Conservation (phyloP, 2,113 vertebrate species). For the Oreochromis aureus region DNA sequence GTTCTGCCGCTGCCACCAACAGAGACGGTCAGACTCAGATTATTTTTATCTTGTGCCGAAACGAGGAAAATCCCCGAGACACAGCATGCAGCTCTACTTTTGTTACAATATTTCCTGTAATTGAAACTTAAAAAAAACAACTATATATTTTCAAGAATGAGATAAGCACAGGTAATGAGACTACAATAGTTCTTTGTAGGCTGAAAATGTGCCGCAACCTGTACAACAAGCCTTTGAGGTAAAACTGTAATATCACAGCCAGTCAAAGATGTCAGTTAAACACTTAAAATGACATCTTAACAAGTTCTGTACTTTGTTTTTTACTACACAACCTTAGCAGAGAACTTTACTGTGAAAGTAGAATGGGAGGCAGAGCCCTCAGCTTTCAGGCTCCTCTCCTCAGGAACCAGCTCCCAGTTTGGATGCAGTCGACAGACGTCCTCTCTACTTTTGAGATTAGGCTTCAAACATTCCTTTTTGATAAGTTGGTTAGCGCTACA, state of each 20-base stretch:
- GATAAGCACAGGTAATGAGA: background rate
- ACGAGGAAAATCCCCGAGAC: accelerated
- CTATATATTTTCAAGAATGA: background rate
- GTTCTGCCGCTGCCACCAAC: background rate
- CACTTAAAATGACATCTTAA: background rate
- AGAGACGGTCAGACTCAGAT: background rate
- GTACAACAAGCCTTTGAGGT: background rate
- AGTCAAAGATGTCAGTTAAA: background rate
- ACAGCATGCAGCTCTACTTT: background rate
- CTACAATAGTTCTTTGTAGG: background rate
- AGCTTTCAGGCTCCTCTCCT: background rate
- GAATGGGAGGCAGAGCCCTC: background rate
- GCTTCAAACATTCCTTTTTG: background rate
- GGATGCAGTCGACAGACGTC: background rate
- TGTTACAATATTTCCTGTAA: background rate
- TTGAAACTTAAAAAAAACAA: background rate
- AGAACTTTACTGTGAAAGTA: accelerated
- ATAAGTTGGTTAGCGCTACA: accelerated
- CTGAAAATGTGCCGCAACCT: background rate
- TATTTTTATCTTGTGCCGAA: background rate
- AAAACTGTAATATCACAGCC: background rate
- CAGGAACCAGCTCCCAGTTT: background rate
- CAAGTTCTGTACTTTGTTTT: accelerated
- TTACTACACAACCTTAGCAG: background rate
- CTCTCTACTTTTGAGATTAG: background rate